Base-by-base conservation (phyloP, 2,888 invertebrate species). In the Drosophila phalerata region DNA sequence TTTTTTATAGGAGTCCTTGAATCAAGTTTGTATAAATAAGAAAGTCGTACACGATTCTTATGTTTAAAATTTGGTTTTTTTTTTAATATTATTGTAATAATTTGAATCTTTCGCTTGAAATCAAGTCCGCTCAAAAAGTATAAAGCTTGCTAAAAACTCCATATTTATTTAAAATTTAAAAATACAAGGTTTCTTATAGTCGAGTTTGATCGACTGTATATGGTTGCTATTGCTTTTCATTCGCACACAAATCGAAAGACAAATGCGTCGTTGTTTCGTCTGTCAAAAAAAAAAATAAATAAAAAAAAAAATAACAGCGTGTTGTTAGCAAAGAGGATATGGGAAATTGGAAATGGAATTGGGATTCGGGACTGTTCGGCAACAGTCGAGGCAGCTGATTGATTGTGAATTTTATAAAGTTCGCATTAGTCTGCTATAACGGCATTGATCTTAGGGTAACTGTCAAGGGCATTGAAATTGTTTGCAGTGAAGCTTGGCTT, bases 191-290 rank as follows among this genome's bases (percentile, higher is more conserved):
- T 2, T n/a, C 3, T 6, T 5, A 5, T n/a, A 37, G n/a, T n/a
- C n/a, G 37, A 37, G 8, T 8, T 34, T 5, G 6, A 5, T 13
- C 34, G 13, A 13, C 34, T 13, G 6, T 6, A 2, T 55, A 49
- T 58, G 49, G 55, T 56, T 53, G 48, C 38, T 62, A 45, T 28
- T 34, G 40, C 43, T 17, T 34, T 62, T 64, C 61, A 55, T 60
- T 62, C 57, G 57, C 67, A 47, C 66, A 56, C 63, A 63, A 77
- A 52, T 67, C 73, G 70, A 77, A 73, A 73, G 62, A 73, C 81
- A 79, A 79, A 73, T 77, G 74, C 70, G 13, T 28, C 40, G 30
- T 55, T 63, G 45, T 65, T 57, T 45, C 15, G 30, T 43, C 34
- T 30, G 53, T 5, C 25, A 38, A 30, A 42, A 48, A 17, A 38